Conservation (phyloP, 2,888 invertebrate genomes). For the Polia nebulosa region DNA sequence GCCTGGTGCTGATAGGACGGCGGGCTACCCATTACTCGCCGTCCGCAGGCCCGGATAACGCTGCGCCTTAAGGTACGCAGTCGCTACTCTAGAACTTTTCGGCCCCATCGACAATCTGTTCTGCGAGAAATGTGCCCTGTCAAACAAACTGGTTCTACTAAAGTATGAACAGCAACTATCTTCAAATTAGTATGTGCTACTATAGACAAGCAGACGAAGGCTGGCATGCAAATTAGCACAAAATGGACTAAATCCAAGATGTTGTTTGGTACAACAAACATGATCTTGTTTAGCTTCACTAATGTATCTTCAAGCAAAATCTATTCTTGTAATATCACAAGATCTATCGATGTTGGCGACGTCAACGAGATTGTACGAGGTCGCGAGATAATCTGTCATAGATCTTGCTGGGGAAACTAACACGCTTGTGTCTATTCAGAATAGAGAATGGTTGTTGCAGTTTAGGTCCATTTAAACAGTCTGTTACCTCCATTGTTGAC, state of each 20-base stretch:
- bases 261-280: neutral
- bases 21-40: too few relatives aligned
- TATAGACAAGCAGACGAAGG: neutral
- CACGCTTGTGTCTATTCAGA: slow-evolving; percentile 5
- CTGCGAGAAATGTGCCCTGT: too few relatives aligned
- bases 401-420: slow-evolving; percentile 20
- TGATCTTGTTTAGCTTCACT: slow-evolving; percentile 29
- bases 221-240: slow-evolving; percentile 1
- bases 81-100: too few relatives aligned
- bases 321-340: slow-evolving; percentile 44
- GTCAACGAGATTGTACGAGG: slow-evolving; percentile 42
- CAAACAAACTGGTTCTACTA: neutral
- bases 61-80: too few relatives aligned
- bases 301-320: slow-evolving; percentile 48
- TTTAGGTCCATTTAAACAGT: neutral
- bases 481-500: neutral
- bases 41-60: too few relatives aligned
- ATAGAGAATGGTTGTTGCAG: slow-evolving; percentile 5
- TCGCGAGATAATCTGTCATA: slow-evolving; percentile 46
- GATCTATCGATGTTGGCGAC: slow-evolving; percentile 40
- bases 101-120: too few relatives aligned
- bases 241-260: neutral
- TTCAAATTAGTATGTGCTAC: neutral
- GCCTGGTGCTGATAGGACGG: too few relatives aligned
- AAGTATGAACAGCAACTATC: neutral